Percentiles rank a stretch among this genome's conserved stretches.
Conservation (phyloP, 1,140 invertebrate species). For the Dolichoris vasculosae region DNA sequence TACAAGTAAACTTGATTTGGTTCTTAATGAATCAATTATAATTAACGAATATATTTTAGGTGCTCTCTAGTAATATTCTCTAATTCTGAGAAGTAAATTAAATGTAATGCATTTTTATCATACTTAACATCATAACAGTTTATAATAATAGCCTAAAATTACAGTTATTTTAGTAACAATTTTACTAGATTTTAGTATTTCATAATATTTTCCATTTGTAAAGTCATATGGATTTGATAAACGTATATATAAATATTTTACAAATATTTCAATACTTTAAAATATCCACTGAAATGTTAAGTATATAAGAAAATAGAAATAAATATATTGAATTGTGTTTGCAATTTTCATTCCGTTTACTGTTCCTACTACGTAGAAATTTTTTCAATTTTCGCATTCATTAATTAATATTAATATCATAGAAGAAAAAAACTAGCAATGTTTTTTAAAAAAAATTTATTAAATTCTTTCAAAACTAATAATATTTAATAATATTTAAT, state of each 20-base stretch:
- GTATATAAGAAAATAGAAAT: constrained; percentile 17
- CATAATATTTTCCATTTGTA: neutral
- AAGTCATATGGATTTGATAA: constrained; percentile 18
- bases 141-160: neutral
- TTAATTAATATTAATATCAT: neutral
- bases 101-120: constrained; percentile 1
- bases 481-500: neutral
- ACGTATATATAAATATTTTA: neutral
- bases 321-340: constrained; percentile 8
- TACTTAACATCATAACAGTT: neutral
- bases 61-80: constrained; percentile 39
- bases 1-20: constrained; percentile 17
- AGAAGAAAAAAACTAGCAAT: neutral
- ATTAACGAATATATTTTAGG: constrained; percentile 34
- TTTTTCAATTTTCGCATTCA: neutral
- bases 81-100: constrained; percentile 5
- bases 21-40: constrained; percentile 14
- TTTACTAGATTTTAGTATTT: neutral
- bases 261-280: constrained; percentile 9
- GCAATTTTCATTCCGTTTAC: constrained; percentile 19
- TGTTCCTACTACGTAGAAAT: neutral
- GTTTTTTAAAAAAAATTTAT: neutral
- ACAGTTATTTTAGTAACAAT: constrained; percentile 12
- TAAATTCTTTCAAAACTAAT: neutral
- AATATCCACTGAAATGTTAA: constrained; percentile 24